phyloP scores from a whole-genome alignment of 2,113 vertebrate species.

The Lepidiolamprologus cunningtoni region DNA sequence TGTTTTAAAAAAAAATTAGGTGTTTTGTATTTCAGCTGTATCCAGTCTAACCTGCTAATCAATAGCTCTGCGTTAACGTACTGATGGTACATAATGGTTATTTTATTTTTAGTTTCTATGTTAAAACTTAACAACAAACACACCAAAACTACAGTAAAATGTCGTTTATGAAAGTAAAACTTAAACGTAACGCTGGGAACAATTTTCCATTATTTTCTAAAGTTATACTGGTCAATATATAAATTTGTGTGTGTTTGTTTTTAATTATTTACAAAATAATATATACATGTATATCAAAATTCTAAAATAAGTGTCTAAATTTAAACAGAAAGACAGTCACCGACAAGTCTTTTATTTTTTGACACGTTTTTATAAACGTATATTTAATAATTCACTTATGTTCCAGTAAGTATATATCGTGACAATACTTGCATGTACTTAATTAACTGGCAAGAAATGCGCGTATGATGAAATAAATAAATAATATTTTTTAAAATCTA shows the following conservation, averaged over 20 bases:
- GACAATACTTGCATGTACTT: neutral
- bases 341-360: neutral
- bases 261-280: neutral
- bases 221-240: neutral
- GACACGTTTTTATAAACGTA: neutral
- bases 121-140: neutral
- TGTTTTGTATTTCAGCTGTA: neutral
- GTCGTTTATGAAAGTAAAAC: neutral
- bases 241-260: neutral
- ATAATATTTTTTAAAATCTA: neutral
- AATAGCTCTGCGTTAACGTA: neutral
- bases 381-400: neutral
- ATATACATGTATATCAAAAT: neutral
- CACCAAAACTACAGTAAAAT: neutral
- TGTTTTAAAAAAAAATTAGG: neutral
- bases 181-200: neutral
- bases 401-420: neutral
- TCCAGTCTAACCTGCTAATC: neutral
- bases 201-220: neutral
- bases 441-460: neutral
- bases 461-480: neutral
- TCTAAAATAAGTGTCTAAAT: neutral
- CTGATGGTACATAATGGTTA: neutral
- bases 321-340: neutral
- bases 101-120: neutral